Evolutionary conservation across 2,797 vertebrate genomes (phyloP), one percentile per base, ranked within the genome.

Genomic region (Rhabdomys pumilio): DNA sequence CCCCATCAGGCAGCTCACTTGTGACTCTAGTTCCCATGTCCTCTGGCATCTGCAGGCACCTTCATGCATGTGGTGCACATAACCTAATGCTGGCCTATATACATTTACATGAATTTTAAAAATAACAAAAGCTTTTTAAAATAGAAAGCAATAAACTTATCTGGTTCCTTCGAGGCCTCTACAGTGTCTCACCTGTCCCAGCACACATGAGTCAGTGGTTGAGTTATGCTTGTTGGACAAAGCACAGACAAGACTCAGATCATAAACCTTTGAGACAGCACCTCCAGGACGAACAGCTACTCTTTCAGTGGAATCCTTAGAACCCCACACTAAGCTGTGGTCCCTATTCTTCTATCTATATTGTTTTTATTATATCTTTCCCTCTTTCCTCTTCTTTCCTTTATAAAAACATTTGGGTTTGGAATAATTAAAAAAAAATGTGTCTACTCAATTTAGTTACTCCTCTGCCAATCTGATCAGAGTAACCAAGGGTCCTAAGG

Each of bases 401-500:
- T 61, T 97, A 92, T 89, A 90, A 89, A 97, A 93, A 96, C 82
- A 96, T 96, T 89, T 96, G 65, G 95, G 80, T 96, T 97, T 91
- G 81, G 90, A 96, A 92, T 95, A 95, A 91, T 24, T 44, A 44
- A 94, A 94, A 97, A 97, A 95, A 94, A 96, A 53, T 91, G 55
- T 0, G 26, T 97, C 50, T 59, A 59, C 75, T 81, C 94, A 89
- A 81, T 94, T 97, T 96, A 50, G 34, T 47, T 95, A 89, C 91
- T 69, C 95, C 85, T 55, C 34, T 92, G 1, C 92, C 88, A 94
- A 97, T 97, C 93, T 97, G 34, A 63, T 97, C 97, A 96, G 90
- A 94, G 93, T 96, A 96, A 98, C 97, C 94, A 95, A 93, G 57
- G 93, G 50, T 83, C 91, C 31, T 6, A 53, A 82, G 97, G n/a